phyloP scores from a whole-genome alignment of 2,888 invertebrate genomes.

The Philhelius pedissequus region DNA sequence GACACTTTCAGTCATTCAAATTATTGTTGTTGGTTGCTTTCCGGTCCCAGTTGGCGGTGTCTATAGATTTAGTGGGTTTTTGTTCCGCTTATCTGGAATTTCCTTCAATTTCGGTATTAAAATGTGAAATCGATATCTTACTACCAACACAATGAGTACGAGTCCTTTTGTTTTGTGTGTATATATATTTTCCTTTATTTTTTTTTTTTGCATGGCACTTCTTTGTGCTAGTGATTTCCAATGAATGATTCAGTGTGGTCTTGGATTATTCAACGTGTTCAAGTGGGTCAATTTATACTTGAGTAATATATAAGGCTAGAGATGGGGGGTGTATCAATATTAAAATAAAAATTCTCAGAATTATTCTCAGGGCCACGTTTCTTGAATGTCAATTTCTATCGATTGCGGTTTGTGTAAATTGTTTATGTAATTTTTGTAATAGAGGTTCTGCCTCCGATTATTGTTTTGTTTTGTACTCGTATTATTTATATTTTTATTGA shows the following conservation, averaged over 20 bases:
- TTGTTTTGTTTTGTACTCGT: background rate
- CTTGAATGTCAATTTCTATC: constrained; percentile 10
- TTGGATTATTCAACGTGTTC: constrained; percentile 56
- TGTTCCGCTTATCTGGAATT: constrained; percentile 34
- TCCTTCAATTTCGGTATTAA: constrained; percentile 42
- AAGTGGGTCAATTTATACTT: constrained; percentile 62
- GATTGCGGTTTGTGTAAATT: constrained; percentile 2
- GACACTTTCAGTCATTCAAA: constrained; percentile 15
- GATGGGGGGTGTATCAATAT: background rate
- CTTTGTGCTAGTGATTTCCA: constrained; percentile 13
- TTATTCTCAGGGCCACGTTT: constrained; percentile 26
- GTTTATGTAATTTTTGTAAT: background rate
- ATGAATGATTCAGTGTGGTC: constrained; percentile 39
- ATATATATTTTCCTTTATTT: background rate
- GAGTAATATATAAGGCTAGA: background rate
- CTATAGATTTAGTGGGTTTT: background rate
- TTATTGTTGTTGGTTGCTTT: background rate
- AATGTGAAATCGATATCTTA: constrained; percentile 60
- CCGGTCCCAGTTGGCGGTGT: background rate
- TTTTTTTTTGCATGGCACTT: background rate
- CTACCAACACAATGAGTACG: background rate
- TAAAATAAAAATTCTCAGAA: background rate
- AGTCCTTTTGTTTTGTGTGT: background rate
- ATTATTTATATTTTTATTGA: background rate
- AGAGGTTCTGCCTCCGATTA: background rate